Evolutionary conservation across 1,140 invertebrate genomes (phyloP).

Genomic region (Ceratina calcarata): DNA sequence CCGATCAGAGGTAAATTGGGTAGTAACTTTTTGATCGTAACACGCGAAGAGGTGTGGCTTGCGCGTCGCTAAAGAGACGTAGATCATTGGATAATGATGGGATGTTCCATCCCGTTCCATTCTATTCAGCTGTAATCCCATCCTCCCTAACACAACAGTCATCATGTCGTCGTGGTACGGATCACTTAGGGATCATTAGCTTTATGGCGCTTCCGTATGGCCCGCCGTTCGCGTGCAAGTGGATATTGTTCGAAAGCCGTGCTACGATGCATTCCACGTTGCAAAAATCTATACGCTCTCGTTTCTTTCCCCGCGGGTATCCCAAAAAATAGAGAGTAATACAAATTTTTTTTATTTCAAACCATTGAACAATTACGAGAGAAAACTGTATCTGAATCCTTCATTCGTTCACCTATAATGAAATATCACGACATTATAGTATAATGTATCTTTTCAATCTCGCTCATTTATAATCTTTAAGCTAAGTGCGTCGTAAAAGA

Average conservation of each 20-base stretch:
- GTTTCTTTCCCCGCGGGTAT: no score
- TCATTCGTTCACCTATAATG: slow-evolving; percentile 1
- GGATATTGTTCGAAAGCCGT: slow-evolving; percentile 38
- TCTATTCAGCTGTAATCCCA: slow-evolving; percentile 64
- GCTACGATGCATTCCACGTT: neutral
- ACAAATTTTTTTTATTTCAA: no score
- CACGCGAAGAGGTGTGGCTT: slow-evolving; percentile 52
- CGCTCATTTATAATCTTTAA: no score
- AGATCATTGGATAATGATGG: slow-evolving; percentile 73
- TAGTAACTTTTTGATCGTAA: slow-evolving; percentile 7
- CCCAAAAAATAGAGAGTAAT: no score
- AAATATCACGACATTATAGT: neutral
- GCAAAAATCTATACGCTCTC: neutral
- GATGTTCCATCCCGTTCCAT: slow-evolving; percentile 69
- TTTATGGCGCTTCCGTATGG: slow-evolving; percentile 67
- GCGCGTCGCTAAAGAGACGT: slow-evolving; percentile 62
- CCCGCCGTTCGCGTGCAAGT: slow-evolving; percentile 58
- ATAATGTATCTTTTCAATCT: neutral
- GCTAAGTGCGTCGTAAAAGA: no score
- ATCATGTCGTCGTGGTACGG: slow-evolving; percentile 68
- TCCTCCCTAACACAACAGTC: slow-evolving; percentile 65
- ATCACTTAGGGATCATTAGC: slow-evolving; percentile 69
- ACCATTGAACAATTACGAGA: neutral
- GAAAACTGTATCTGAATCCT: no score
- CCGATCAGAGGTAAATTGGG: no score